Percentiles rank a stretch among this genome's conserved stretches.
These are phyloP conservation scores for Rhagonycha fulva DNA, from an alignment of 2,888 invertebrate genomes.

Conservation along the genomic window DNA sequence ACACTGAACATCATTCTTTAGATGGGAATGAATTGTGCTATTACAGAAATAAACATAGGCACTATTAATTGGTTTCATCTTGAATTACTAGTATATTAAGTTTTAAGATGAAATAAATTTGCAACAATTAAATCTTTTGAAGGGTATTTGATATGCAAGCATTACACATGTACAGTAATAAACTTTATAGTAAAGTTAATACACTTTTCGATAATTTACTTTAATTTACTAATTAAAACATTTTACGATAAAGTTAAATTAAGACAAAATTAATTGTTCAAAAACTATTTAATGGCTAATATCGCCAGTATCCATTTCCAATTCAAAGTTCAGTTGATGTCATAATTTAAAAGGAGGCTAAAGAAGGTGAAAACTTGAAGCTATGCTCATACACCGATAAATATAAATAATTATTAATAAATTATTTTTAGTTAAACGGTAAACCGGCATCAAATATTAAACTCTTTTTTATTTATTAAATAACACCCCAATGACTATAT, in stretches of 20 bases:
- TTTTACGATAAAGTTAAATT: neutral
- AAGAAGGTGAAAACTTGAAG: too few relatives aligned
- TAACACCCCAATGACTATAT: too few relatives aligned
- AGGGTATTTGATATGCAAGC: neutral
- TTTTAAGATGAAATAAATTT: neutral
- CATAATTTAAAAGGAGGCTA: neutral
- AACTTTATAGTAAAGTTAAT: neutral
- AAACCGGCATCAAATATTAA: too few relatives aligned
- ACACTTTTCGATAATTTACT: neutral
- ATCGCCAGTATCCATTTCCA: neutral
- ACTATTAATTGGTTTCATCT: neutral
- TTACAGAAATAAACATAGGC: neutral
- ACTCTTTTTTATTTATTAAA: too few relatives aligned
- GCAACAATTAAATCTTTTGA: neutral
- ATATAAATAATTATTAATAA: too few relatives aligned
- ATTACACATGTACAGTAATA: neutral
- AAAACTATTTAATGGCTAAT: neutral
- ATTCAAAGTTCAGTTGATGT: neutral
- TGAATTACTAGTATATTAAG: neutral
- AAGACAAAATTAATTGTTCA: neutral
- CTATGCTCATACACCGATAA: too few relatives aligned
- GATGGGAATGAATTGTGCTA: too few relatives aligned
- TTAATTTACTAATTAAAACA: neutral
- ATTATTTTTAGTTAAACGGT: too few relatives aligned
- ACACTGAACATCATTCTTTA: too few relatives aligned